Conservation (phyloP, 2,888 invertebrate genomes). For the Chalcis sispes region DNA sequence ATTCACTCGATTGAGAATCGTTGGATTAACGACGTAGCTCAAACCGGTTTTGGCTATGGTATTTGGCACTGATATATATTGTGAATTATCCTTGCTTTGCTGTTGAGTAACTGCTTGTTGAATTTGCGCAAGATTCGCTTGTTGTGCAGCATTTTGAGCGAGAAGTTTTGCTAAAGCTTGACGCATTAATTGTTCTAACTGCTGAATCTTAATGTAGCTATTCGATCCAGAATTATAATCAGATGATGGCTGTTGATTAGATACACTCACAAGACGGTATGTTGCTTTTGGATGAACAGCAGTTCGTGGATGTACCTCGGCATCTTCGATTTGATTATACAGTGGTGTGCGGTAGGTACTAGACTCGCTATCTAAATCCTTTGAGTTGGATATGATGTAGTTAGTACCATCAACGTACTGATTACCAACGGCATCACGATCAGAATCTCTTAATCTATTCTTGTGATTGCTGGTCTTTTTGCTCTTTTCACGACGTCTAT, state of each 20-base stretch:
- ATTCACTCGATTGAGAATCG: slow-evolving; percentile 59
- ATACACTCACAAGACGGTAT: slow-evolving; percentile 68
- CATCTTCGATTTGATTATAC: slow-evolving; percentile 66
- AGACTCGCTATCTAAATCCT: slow-evolving; percentile 69
- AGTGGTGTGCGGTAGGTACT: slow-evolving; percentile 65
- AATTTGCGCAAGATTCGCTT: slow-evolving; percentile 45
- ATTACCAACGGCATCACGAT: slow-evolving; percentile 57
- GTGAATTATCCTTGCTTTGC: slow-evolving; percentile 41
- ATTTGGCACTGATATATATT: slow-evolving; percentile 55
- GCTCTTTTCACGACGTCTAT: slow-evolving; percentile 43
- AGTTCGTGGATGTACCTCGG: slow-evolving; percentile 59
- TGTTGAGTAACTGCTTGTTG: slow-evolving; percentile 51
- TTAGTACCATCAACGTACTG: slow-evolving; percentile 70
- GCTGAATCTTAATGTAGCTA: slow-evolving; percentile 66
- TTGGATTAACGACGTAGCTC: slow-evolving; percentile 67
- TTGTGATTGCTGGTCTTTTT: slow-evolving; percentile 62
- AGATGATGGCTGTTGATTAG: slow-evolving; percentile 63
- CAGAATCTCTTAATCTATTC: slow-evolving; percentile 58
- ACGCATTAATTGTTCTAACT: slow-evolving; percentile 69
- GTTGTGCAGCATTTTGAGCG: slow-evolving; percentile 63
- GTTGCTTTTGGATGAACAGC: slow-evolving; percentile 61
- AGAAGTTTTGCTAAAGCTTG: slow-evolving; percentile 67
- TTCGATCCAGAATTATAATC: slow-evolving; percentile 62
- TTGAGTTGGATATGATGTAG: slow-evolving; percentile 65
- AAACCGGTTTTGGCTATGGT: slow-evolving; percentile 68